Evolutionary conservation across 2,113 vertebrate species (phyloP), one percentile per base, ranked within the genome.

Genomic region (Urocolius indicus): DNA sequence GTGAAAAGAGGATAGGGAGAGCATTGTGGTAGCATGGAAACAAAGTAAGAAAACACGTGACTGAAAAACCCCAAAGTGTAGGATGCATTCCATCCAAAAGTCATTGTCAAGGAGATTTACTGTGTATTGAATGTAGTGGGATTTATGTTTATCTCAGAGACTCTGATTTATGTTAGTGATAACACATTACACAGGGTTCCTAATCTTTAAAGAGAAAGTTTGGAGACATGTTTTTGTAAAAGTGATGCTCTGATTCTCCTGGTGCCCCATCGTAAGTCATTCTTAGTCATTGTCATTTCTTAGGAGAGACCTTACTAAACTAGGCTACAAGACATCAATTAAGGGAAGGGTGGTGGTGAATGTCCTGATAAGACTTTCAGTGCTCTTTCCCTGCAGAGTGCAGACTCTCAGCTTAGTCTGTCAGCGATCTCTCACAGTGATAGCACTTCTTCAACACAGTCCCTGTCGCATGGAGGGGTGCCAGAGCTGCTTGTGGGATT

Each of bases 401-500:
- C 98, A 94, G 99, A 98, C 92, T 99, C 99, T 85, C 98, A 98
- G 98, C 94, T 98, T 78, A 99, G 99, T 97, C 97, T 98, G 89
- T 98, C 98, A 48, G 98, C 98, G 23, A 98, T 99, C 91, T 99
- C 99, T 95, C 98, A 98, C 97, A 99, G 98, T 54, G 99, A 99
- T 87, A 98, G 98, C 45, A 96, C 98, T 97, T 99, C 99, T 27
- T 99, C 99, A 87, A 98, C 98, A 10, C 99, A 99, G 98, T 99
- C 99, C 29, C 98, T 99, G 97, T 98, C 99, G 4, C 99, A 99
- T 86, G 99, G 99, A 87, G 99, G 99, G 67, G 97, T 98, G 94
- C 99, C 99, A 49, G 99, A 99, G 97, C 98, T 99, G 93, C 96
- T 99, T 58, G 97, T 99, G 93, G 99, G 99, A 11, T 98, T 99